Percentiles rank a stretch among this genome's conserved stretches.
Evolutionary conservation across 2,888 invertebrate species (phyloP).

Genomic region (Scaptomyza parva): DNA sequence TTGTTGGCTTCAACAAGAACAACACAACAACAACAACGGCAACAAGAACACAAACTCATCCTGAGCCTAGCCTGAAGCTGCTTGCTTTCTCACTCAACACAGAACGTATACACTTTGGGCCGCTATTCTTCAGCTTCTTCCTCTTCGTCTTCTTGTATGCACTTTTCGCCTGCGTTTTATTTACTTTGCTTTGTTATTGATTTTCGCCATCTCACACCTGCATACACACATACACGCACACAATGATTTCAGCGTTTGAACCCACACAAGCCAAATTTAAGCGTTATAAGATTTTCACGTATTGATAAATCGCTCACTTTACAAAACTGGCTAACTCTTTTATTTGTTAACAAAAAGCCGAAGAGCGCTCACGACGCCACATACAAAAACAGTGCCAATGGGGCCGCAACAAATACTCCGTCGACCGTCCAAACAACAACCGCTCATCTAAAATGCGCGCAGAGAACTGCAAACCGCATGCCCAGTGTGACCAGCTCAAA

Average conservation of each 20-base stretch:
- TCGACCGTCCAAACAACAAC: conserved; percentile 31
- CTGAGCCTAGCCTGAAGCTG: conserved; percentile 49
- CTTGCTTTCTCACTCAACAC: conserved; percentile 44
- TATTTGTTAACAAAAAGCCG: conserved; percentile 34
- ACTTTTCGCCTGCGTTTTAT: conserved; percentile 71
- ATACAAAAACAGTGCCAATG: conserved; percentile 35
- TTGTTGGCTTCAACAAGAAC: conserved; percentile 19
- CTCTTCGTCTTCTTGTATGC: conserved; percentile 47
- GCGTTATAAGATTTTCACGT: conserved; percentile 25
- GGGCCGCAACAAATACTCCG: conserved; percentile 18
- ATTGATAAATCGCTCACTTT: conserved; percentile 21
- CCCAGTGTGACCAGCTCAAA: conserved; percentile 27
- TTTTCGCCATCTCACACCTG: conserved; percentile 70
- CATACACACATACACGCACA: conserved; percentile 20
- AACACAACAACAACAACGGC: conserved; percentile 7
- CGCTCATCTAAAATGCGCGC: conserved; percentile 51
- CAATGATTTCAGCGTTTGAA: conserved; percentile 23
- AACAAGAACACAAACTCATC: conserved; percentile 20
- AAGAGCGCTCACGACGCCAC: conserved; percentile 26
- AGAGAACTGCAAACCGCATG: conserved; percentile 46
- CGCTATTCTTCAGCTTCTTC: conserved; percentile 43
- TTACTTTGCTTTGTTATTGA: conserved; percentile 79
- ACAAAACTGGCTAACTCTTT: conserved; percentile 27
- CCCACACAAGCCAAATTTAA: conserved; percentile 17
- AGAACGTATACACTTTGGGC: conserved; percentile 37